A percentile compares a stretch with the other conserved stretches of the same genome.
phyloP scores from a whole-genome alignment of 2,888 invertebrate genomes.

The Dimorphilus gyrociliatus region DNA sequence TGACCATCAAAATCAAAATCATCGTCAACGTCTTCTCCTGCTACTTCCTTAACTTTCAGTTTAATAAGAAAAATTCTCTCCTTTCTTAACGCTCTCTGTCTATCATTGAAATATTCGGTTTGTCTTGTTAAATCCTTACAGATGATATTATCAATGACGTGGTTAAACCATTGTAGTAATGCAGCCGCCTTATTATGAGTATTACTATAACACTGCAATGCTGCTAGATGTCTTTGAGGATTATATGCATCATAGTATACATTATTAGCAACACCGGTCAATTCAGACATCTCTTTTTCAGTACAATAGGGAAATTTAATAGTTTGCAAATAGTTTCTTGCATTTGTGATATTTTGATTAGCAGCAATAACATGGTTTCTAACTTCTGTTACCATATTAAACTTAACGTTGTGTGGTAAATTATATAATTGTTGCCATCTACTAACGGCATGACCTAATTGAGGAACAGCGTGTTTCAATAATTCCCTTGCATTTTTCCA shows the following conservation, averaged over 20 bases:
- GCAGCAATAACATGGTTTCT: conserved; percentile 43
- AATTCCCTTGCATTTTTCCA: conserved; percentile 39
- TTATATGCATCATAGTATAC: conserved; percentile 42
- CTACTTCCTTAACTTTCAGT: conserved; percentile 29
- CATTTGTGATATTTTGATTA: conserved; percentile 41
- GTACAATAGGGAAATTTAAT: conserved; percentile 44
- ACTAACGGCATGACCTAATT: conserved; percentile 39
- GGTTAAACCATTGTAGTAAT: conserved; percentile 43
- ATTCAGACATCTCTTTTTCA: conserved; percentile 38
- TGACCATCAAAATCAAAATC: no score
- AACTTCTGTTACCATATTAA: conserved; percentile 40
- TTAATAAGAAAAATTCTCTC: conserved; percentile 41
- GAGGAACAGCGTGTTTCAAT: conserved; percentile 40
- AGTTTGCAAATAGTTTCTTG: conserved; percentile 40
- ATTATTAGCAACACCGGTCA: conserved; percentile 39
- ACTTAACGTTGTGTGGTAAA: conserved; percentile 32
- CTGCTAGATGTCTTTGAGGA: conserved; percentile 35
- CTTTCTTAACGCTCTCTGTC: conserved; percentile 36
- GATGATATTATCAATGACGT: conserved; percentile 41
- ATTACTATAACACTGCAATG: conserved; percentile 37
- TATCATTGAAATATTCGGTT: conserved; percentile 33
- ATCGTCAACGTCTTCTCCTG: conserved; percentile 16
- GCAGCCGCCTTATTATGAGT: conserved; percentile 39
- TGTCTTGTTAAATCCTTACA: conserved; percentile 38
- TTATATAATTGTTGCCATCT: conserved; percentile 38